Evolutionary conservation across 2,888 invertebrate genomes (phyloP), one percentile per base, ranked within the genome.

Genomic region (Pristionchus fissidentatus): DNA sequence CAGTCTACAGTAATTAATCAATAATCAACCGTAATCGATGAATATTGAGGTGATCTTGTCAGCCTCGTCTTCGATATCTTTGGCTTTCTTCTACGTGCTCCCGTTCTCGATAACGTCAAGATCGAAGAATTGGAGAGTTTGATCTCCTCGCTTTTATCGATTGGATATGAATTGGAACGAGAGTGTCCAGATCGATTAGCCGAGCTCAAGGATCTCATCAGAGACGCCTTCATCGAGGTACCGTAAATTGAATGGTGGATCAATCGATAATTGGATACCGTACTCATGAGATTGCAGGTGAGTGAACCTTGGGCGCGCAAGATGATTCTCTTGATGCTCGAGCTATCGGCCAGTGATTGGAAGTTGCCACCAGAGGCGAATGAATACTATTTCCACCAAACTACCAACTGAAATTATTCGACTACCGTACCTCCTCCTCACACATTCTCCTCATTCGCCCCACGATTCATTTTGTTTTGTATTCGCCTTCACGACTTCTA

Each of bases 301-400:
- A 85, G 85, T 41, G 92, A 92, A 84, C 91, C 92, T 38, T 92
- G 92, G 92, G 90, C 92, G n/a, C 86, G 92, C 15, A 92, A 92
- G 86, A 92, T 92, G 92, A 90, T 92, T 62, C 87, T 92, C 15
- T 87, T 92, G 19, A 86, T 92, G 41, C 84, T 92, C 83, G 92
- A 92, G 83, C 87, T 92, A 75, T 87, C 90, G 52, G 92, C 92
- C n/a, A 86, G 88, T 35, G 89, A 89, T 19, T 92, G 91, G 91
- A 90, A 89, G 82, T 86, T 92, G 75, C 90, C 92, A 15, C 85
- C 87, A 1, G 91, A 92, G 57, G 91, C 92, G 52, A 91, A 90
- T 85, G 92, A 92, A 66, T 92, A 92, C 66, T 92, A 92, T 84
- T 92, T 92, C 86, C 90, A 92, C 41, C 87, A 86, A 38, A 70